Conservation (phyloP, 2,113 vertebrate genomes). For the Takifugu bimaculatus region DNA sequence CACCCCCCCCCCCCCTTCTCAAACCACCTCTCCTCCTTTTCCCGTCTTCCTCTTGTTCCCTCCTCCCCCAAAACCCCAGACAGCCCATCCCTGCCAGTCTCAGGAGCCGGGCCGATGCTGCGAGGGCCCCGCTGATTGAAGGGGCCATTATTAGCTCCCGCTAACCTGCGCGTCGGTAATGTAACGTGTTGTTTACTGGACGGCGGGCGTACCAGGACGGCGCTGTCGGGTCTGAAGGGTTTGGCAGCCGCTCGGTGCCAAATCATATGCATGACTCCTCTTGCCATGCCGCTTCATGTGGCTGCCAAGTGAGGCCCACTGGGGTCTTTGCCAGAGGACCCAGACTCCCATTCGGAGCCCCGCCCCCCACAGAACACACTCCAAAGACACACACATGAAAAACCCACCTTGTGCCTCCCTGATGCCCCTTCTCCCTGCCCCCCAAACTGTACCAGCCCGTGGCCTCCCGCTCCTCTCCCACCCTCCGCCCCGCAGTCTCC, state of each 20-base stretch:
- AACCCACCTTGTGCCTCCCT: conserved; percentile 45
- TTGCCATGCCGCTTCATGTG: conserved; percentile 65
- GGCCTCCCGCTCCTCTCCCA: conserved; percentile 49
- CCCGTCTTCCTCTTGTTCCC: conserved; percentile 3
- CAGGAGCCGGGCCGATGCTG: background rate
- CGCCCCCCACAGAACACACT: conserved; percentile 1
- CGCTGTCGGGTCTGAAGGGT: conserved; percentile 53
- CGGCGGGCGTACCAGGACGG: conserved; percentile 43
- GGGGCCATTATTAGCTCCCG: conserved; percentile 36
- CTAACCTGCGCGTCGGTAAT: conserved; percentile 39
- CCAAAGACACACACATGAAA: conserved; percentile 18
- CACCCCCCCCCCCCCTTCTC: conserved; percentile 19
- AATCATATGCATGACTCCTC: conserved; percentile 71
- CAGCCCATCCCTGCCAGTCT: conserved; percentile 30
- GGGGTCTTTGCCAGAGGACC: conserved; percentile 55
- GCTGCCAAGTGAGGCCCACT: conserved; percentile 64
- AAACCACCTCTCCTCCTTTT: conserved; percentile 6
- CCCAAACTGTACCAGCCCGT: conserved; percentile 55
- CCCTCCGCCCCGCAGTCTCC: conserved; percentile 51
- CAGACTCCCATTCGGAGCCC: conserved; percentile 39
- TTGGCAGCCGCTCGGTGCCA: conserved; percentile 55
- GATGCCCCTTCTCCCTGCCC: conserved; percentile 35
- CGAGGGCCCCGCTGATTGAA: conserved; percentile 35
- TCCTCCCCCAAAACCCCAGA: conserved; percentile 11
- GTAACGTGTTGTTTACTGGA: conserved; percentile 52